A percentile compares a stretch with the other conserved stretches of the same genome.
Evolutionary conservation across 2,888 invertebrate species (phyloP).

Genomic region (Sminthurinus aureus): DNA sequence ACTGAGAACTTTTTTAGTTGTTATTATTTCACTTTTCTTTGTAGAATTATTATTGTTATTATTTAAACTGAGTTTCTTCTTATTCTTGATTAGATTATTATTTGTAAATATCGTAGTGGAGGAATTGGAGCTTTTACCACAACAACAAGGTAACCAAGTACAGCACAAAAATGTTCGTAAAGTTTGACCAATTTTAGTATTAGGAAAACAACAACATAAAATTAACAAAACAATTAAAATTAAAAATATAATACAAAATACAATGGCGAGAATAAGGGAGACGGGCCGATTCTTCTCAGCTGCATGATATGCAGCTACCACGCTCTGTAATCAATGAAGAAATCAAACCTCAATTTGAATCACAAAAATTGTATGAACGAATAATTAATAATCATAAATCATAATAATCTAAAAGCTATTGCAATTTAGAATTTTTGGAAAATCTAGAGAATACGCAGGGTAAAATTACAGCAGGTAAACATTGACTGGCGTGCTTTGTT

Average conservation of each 20-base stretch:
- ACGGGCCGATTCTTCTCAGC: neutral
- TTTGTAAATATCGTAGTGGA: neutral
- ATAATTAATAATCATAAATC: neutral
- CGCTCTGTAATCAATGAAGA: neutral
- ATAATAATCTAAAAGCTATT: neutral
- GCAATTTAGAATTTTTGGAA: neutral
- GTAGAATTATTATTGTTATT: neutral
- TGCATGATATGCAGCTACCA: constrained; percentile 4
- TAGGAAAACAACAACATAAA: constrained; percentile 10
- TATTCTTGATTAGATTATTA: neutral
- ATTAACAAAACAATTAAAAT: neutral
- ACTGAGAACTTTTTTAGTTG: neutral
- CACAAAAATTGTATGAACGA: neutral
- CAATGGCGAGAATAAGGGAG: neutral
- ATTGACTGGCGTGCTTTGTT: neutral
- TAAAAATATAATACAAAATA: neutral
- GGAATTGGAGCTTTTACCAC: neutral
- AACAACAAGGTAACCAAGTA: neutral
- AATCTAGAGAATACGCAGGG: neutral
- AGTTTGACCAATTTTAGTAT: constrained; percentile 1
- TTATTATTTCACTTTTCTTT: neutral
- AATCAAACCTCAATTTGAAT: neutral
- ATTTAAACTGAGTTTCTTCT: neutral
- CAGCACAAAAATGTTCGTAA: constrained; percentile 2
- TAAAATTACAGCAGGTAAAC: constrained; percentile 12